Evolutionary conservation across 1,140 invertebrate genomes (phyloP), one percentile per base, ranked within the genome.

Genomic region (Stegodyphus dumicola): DNA sequence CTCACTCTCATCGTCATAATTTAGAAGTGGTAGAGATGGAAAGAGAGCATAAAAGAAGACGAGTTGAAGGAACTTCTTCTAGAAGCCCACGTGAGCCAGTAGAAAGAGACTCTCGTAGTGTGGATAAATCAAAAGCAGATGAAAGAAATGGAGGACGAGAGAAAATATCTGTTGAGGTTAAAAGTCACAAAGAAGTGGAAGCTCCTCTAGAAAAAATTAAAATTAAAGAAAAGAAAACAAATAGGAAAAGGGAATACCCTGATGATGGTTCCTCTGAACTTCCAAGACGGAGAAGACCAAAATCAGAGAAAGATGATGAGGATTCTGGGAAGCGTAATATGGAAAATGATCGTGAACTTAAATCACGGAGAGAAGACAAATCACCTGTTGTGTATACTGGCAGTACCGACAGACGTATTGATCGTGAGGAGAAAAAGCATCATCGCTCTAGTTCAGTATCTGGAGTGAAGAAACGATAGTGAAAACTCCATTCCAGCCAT

Each of bases 381-480:
- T 77, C 70, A 0, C 76, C 77, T n/a, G 17, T 86, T 5, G 56
- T 78, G 10, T 77, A 86, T 49, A 13, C 67, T 6, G 33, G 53
- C 48, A 75, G 75, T 7, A 13, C 51, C 15, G 69, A 79, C 18
- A 48, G 71, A 9, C 13, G 76, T 53, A 56, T 65, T 13, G 84
- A 73, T 6, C 60, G 76, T 6, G 77, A 79, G 5, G 76, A 86
- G 0, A 79, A 86, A 18, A 86, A 79, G n/a, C 85, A 86, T 33
- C 76, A 78, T 73, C 84, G 84, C 52, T 86, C 84, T 6, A 65
- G 9, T 80, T 86, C 77, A 15, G 76, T 66, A 33, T 77, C 85
- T 15, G 60, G 77, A 11, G 70, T 81, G 15, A 86, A 86, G 54
- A 86, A 86, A 52, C 52, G 84, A 17, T 86, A 75, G n/a, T 86